Conservation (phyloP, 2,797 vertebrate genomes). For the Myotis planiceps region DNA sequence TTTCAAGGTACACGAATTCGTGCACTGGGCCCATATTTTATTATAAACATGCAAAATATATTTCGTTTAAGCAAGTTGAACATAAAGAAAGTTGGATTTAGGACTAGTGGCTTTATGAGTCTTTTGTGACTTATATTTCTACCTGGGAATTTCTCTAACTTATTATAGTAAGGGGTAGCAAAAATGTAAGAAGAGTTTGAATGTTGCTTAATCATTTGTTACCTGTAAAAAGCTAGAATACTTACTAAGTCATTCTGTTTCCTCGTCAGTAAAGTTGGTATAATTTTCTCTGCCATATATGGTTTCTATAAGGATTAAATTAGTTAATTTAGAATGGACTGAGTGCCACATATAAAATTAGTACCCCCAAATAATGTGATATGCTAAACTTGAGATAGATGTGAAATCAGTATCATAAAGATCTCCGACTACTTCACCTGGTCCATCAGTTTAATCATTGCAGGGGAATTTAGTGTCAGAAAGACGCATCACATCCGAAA, state of each 20-base stretch:
- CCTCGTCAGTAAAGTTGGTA: neutral
- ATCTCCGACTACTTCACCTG: neutral
- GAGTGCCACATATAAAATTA: neutral
- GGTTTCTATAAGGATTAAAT: neutral
- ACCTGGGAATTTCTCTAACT: neutral
- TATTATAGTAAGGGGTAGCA: neutral
- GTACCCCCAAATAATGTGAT: neutral
- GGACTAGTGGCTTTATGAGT: neutral
- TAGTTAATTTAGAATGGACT: neutral
- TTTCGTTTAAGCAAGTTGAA: neutral
- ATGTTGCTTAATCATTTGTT: neutral
- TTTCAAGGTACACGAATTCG: too few species aligned
- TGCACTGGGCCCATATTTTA: neutral
- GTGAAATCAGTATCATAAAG: neutral
- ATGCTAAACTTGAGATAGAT: neutral
- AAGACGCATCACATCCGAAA: neutral
- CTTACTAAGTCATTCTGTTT: neutral
- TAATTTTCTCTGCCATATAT: neutral
- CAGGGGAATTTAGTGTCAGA: neutral
- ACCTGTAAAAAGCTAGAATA: neutral
- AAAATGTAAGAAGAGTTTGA: neutral
- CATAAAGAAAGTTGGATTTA: neutral
- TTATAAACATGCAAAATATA: neutral
- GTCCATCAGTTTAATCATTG: neutral
- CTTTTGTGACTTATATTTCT: neutral